Evolutionary conservation across 2,797 vertebrate species (phyloP), one percentile per base, ranked within the genome.

Genomic region (Pseudomugil gertrudae): DNA sequence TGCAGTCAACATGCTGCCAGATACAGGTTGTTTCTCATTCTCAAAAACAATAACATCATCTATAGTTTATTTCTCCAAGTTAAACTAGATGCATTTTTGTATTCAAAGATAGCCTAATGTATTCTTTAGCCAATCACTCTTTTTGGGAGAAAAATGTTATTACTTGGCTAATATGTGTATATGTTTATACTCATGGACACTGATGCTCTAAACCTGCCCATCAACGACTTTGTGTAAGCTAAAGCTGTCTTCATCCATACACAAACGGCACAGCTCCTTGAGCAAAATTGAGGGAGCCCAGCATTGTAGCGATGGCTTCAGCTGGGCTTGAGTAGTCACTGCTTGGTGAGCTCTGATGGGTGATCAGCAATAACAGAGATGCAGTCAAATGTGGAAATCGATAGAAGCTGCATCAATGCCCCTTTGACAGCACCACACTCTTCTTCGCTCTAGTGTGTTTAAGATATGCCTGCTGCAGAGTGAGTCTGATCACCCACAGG

Each of bases 361-460:
- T 76, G 73, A 87, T 87, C 86, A 88, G 74, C 85, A 84, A 76
- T 80, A 87, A 87, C 66, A 88, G 82, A 89, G 81, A 86, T 72
- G 65, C 82, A 84, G 80, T 85, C 71, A 84, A 86, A 91, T 70
- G 84, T 75, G 69, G 52, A 87, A 91, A 91, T 90, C 91, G 76
- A 92, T 90, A 78, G 52, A 68, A 70, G 72, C 75, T 8, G 9
- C 23, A 32, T 69, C 80, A 84, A 76, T 71, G 64, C 50, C 0
- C 30, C 78, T 81, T 19, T 83, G 68, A 71, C 23, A 0, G 65
- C 13, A 53, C 84, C 85, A 86, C 84, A 32, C 79, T 87, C 78
- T 75, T 67, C 54, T 10, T 56, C 35, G 60, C 74, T 69, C 71
- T 62, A 10, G 77, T 57, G 80, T 60, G 80, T 68, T 82, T 30